phyloP scores from a whole-genome alignment of 1,140 invertebrate species.

The Drosophila virilis region DNA sequence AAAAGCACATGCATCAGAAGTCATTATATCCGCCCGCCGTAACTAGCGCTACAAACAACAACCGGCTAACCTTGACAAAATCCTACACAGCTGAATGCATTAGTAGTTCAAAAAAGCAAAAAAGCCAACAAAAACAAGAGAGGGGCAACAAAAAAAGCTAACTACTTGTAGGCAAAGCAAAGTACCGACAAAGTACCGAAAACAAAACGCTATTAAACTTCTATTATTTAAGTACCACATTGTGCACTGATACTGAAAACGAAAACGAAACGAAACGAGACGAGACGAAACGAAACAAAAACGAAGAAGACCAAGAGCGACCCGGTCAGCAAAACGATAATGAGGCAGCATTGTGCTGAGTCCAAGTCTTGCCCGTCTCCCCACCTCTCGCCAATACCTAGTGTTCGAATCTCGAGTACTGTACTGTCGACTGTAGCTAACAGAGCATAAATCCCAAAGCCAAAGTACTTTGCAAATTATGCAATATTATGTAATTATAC shows the following conservation, averaged over 20 bases:
- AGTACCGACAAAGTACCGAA: constrained; percentile 53
- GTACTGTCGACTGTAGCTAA: constrained; percentile 61
- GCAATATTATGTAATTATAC: constrained; percentile 83
- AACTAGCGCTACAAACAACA: constrained; percentile 48
- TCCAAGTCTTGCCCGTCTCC: background rate
- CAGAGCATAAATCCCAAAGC: constrained; percentile 82
- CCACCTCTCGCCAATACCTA: constrained; percentile 15
- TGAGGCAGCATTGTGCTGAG: constrained; percentile 42
- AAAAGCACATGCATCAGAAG: constrained; percentile 58
- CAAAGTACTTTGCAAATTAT: constrained; percentile 78
- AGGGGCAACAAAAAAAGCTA: constrained; percentile 35
- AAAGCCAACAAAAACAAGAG: constrained; percentile 28
- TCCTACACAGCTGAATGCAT: constrained; percentile 84
- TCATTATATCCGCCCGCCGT: constrained; percentile 78
- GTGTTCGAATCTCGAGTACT: constrained; percentile 16
- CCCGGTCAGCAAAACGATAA: constrained; percentile 47
- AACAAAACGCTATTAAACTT: constrained; percentile 83
- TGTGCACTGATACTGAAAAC: constrained; percentile 77
- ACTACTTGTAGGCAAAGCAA: constrained; percentile 69
- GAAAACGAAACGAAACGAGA: constrained; percentile 44
- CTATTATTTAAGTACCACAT: constrained; percentile 83
- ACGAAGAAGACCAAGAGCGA: constrained; percentile 40
- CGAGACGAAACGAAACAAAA: constrained; percentile 53
- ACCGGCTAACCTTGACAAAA: constrained; percentile 83
- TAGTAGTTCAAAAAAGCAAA: constrained; percentile 76